Base-by-base conservation (phyloP, 2,113 vertebrate genomes). In the Syngnathus typhle region DNA sequence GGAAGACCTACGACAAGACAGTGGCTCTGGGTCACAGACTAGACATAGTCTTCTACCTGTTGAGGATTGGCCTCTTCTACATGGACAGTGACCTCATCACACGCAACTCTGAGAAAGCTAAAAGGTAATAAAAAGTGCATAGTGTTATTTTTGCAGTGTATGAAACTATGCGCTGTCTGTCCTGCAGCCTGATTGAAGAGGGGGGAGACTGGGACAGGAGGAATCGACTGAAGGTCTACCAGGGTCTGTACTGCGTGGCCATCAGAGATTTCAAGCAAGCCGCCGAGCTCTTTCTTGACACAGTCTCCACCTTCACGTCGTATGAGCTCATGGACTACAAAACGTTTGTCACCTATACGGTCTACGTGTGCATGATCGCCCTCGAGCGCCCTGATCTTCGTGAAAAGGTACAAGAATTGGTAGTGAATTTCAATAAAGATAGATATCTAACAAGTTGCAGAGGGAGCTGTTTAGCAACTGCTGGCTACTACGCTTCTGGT, bases 261-360 rank as follows among this genome's bases (percentile, higher is more conserved):
- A 94, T 99, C 76, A 88, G 97, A 44, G 97, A 98, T 79, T 99
- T 99, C 89, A 99, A 95, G 77, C 95, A 98, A 88, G 97, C 97
- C 21, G 96, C 97, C 0, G 95, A 98, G 86, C 96, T 99, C 56
- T 99, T 99, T 84, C 93, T 99, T 1, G 97, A 99, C 83, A 98
- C 96, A 0, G 97, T 99, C 15, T 99, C 97, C 1, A 99, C 96
- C 0, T 99, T 99, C 75, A 99, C 97, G n/a, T 99, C 97, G 32
- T 99, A 99, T 1, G 98, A 99, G 84, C 94, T 99, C 44, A 99
- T 99, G 98, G 98, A 99, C 89, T 99, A 99, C 89, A 98, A 98
- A 88, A 99, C 98, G 0, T 99, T 99, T 65, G 98, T 99, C 41
- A 99, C 98, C 0, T 98, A 98, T 75, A 98, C 96, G 0, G 96